Percentiles rank a stretch among this genome's conserved stretches.
Evolutionary conservation across 2,113 vertebrate genomes (phyloP).

Genomic region (Rhipidura dahli): DNA sequence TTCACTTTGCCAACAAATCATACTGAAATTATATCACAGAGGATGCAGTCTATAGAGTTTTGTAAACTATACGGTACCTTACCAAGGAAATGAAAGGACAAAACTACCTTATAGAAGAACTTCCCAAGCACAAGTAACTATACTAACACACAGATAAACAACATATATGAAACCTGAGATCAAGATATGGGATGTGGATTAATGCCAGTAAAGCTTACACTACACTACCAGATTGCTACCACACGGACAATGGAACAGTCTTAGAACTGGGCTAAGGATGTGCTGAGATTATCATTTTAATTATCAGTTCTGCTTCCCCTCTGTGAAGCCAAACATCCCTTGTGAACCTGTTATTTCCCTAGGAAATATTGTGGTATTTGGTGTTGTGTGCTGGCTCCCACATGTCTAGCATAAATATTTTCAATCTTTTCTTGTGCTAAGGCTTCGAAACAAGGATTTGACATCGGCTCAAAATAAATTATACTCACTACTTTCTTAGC

Average conservation of each 20-base stretch:
- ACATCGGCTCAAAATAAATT: not conserved
- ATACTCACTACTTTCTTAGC: slow-evolving; percentile 62
- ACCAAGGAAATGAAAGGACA: not conserved
- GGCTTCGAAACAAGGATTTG: not conserved
- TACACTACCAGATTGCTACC: not conserved
- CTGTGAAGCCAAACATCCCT: not conserved
- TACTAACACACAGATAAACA: not conserved
- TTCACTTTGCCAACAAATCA: not conserved
- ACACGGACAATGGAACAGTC: accelerated
- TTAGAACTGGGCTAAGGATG: not conserved
- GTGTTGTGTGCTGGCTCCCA: not conserved
- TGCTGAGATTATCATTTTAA: not conserved
- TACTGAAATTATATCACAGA: not conserved
- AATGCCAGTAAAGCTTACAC: not conserved
- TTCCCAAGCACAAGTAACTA: not conserved
- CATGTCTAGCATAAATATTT: not conserved
- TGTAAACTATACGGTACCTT: not conserved
- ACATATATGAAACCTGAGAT: not conserved
- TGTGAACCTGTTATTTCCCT: not conserved
- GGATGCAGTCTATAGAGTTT: not conserved
- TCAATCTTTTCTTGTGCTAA: not conserved
- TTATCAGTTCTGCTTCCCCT: not conserved
- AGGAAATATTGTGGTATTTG: not conserved
- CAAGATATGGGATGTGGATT: accelerated
- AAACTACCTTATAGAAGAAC: not conserved